Evolutionary conservation across 2,113 vertebrate genomes (phyloP).

Genomic region (Clarias magur): DNA sequence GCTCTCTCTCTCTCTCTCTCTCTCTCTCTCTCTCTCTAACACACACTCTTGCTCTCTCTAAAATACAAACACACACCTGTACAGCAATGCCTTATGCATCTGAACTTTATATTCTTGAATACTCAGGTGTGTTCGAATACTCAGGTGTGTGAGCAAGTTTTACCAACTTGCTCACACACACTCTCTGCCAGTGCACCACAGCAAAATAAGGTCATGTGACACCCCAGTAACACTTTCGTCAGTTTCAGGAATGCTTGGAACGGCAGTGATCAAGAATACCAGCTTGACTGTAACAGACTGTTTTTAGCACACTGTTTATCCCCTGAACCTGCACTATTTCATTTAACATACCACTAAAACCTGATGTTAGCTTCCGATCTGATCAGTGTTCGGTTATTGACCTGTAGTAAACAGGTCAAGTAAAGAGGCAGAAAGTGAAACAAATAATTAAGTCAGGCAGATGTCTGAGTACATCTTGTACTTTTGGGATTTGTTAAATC

Average conservation of each 20-base stretch:
- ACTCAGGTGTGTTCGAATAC: too few species aligned
- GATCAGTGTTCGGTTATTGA: background rate
- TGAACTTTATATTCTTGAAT: too few species aligned
- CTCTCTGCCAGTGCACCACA: too few species aligned
- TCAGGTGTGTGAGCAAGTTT: too few species aligned
- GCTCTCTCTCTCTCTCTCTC: too few species aligned
- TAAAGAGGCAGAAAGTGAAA: background rate
- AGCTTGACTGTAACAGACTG: background rate
- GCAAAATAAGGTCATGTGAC: background rate
- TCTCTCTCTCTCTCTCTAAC: too few species aligned
- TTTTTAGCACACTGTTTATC: background rate
- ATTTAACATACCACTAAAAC: too few species aligned
- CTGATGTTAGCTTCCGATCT: background rate
- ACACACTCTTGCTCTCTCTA: too few species aligned
- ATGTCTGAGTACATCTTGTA: background rate
- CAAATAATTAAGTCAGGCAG: background rate
- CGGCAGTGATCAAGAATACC: background rate
- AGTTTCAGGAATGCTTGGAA: background rate
- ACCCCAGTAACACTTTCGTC: background rate
- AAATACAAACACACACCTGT: too few species aligned
- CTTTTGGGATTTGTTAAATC: background rate
- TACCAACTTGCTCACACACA: too few species aligned
- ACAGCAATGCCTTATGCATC: too few species aligned
- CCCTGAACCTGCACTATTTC: background rate
- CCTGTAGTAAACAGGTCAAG: background rate